Evolutionary conservation across 1,140 invertebrate genomes (phyloP), one percentile per base, ranked within the genome.

Genomic region (Ctenoplectra terminalis): DNA sequence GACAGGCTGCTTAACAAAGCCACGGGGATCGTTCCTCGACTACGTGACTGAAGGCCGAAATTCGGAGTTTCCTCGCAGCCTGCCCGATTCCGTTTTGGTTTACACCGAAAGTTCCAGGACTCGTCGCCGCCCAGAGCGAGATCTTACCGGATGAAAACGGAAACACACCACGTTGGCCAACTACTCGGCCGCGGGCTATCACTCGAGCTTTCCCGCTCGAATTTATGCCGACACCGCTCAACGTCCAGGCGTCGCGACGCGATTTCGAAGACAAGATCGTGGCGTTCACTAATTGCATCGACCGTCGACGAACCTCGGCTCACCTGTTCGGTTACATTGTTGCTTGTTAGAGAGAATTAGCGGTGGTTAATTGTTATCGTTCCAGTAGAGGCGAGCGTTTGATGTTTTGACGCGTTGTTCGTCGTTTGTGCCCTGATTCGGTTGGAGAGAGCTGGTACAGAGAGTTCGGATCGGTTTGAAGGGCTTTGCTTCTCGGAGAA

Each of bases 21-120:
- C 50, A 50, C 63, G 48, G n/a, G 63, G 66, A 75, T 67, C 61
- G 58, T 66, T 56, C 52, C 67, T 34, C 81, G 72, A 58, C 48
- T 83, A 83, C 66, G 81, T 64, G 82, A 69, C 71, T 70, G 81
- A 86, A 76, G 52, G 31, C 58, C 34, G 71, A 66, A 84, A 69
- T 84, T 72, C 69, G 50, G 77, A 63, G 83, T 76, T 86, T 81
- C 83, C 23, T 40, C 26, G 8, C 31, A 54, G 26, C 43, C 6
- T n/a, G 31, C 7, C 58, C 46, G 11, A 46, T 52, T 70, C 64
- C 48, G 50, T 37, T 34, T 60, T 54, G 26, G 64, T 71, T 67
- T 63, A 50, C 43, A 26, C 20, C 40, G n/a, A 31, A 81, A 84
- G 84, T 84, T 71, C 50, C 58, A 37, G 20, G 82, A 80, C 82